Conservation (phyloP, 2,797 vertebrate genomes). For the Chiroxiphia lanceolata region DNA sequence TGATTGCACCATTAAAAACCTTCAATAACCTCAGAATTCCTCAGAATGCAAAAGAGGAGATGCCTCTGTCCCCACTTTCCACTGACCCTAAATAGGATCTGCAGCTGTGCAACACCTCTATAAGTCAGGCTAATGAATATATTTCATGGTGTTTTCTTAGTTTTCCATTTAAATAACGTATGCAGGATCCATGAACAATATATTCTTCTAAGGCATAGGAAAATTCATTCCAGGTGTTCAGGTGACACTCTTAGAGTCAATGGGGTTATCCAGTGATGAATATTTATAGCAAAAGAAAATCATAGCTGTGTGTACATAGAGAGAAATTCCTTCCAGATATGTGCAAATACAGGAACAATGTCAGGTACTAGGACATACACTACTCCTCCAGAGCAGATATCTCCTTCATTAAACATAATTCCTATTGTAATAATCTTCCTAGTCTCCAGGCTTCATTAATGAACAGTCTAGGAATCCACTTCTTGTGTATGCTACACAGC, state of each 20-base stretch:
- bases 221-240: slow-evolving; percentile 21
- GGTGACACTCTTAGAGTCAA: not conserved
- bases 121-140: not conserved
- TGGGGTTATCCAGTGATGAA: not conserved
- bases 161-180: not conserved
- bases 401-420: not conserved
- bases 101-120: not conserved
- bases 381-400: not conserved
- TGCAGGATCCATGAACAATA: not conserved
- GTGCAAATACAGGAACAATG: not conserved
- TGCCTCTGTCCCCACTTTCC: slow-evolving; percentile 47
- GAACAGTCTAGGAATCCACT: not conserved
- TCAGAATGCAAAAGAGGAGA: slow-evolving; percentile 29
- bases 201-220: not conserved
- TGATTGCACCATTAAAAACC: slow-evolving; percentile 67
- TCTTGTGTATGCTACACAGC: not conserved
- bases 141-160: not conserved
- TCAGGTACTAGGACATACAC: not conserved
- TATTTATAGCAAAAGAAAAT: not conserved
- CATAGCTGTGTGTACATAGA: not conserved
- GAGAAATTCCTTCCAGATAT: not conserved
- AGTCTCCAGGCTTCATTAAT: not conserved
- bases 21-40: slow-evolving; percentile 61
- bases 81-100: not conserved
- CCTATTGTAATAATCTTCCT: not conserved